These are phyloP conservation scores for honey bee (Apis mellifera) DNA, from an alignment of 1,140 invertebrate species.

Conservation along the genomic window DNA sequence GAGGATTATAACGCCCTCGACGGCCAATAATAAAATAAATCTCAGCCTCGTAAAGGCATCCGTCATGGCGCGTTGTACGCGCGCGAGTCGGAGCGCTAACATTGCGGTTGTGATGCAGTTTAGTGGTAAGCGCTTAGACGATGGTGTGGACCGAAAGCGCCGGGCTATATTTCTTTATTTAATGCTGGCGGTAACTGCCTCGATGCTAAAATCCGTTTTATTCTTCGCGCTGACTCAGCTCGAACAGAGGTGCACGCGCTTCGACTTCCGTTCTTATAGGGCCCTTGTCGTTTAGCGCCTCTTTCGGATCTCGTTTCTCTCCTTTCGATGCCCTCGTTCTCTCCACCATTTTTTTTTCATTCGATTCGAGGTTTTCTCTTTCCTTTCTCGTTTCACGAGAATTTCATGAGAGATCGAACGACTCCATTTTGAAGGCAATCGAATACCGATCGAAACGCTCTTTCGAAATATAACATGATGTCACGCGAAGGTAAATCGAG, in stretches of 20 bases:
- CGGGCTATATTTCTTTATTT: slow-evolving; percentile 78
- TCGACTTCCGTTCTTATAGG: slow-evolving; percentile 39
- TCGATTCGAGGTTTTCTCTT: neutral
- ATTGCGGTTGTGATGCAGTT: slow-evolving; percentile 75
- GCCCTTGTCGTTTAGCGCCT: slow-evolving; percentile 25
- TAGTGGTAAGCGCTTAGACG: slow-evolving; percentile 72
- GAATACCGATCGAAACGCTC: no score
- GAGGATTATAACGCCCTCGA: slow-evolving; percentile 64
- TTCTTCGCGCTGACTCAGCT: slow-evolving; percentile 75
- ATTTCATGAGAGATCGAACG: neutral
- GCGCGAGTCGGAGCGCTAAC: slow-evolving; percentile 15
- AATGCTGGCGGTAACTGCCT: slow-evolving; percentile 72
- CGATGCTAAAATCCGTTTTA: slow-evolving; percentile 74
- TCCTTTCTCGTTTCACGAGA: no score
- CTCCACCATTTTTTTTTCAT: slow-evolving; percentile 1
- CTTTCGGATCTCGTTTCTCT: slow-evolving; percentile 26
- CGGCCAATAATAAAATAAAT: slow-evolving; percentile 77
- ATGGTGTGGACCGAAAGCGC: slow-evolving; percentile 63
- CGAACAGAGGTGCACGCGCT: slow-evolving; percentile 45
- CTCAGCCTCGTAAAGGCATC: slow-evolving; percentile 76
- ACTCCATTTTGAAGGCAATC: no score
- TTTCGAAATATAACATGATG: no score
- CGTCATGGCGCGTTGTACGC: slow-evolving; percentile 62
- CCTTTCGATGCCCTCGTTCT: slow-evolving; percentile 31
- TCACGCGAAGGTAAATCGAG: no score